Conservation (phyloP, 1,140 invertebrate genomes). For the Propsilocerus akamusi region DNA sequence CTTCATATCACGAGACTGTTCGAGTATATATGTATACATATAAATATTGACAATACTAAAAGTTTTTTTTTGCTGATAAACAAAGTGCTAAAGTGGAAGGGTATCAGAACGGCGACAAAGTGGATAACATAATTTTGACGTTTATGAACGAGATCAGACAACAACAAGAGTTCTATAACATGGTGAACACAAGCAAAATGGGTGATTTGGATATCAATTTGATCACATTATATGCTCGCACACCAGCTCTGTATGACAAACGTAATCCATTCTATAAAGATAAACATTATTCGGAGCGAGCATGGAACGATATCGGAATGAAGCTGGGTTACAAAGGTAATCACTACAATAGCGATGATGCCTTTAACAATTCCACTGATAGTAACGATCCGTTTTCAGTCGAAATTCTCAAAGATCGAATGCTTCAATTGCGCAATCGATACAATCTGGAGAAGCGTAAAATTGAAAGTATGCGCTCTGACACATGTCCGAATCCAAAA, state of each 20-base stretch:
- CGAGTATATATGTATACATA: too few species aligned
- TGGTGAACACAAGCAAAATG: conserved; percentile 11
- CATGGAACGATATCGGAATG: conserved; percentile 20
- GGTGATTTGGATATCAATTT: conserved; percentile 21
- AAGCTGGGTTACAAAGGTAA: conserved; percentile 22
- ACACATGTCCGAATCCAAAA: conserved; percentile 8
- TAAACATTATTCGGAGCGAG: conserved; percentile 14
- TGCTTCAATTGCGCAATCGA: conserved; percentile 21
- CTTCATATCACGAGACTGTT: too few species aligned
- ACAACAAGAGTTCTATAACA: background rate
- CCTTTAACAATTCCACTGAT: too few species aligned
- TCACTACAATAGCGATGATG: too few species aligned
- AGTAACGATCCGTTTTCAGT: conserved; percentile 13
- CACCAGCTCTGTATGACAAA: conserved; percentile 20
- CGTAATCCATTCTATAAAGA: conserved; percentile 18
- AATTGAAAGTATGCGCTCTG: conserved; percentile 12
- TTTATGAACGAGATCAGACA: conserved; percentile 1
- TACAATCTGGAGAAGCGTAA: conserved; percentile 23
- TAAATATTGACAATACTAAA: too few species aligned
- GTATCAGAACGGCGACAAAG: background rate
- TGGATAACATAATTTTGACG: background rate
- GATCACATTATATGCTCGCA: conserved; percentile 18
- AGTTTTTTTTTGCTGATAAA: too few species aligned
- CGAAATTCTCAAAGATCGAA: conserved; percentile 18
- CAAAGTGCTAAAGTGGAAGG: too few species aligned